Percentiles rank a stretch among this genome's conserved stretches.
Evolutionary conservation across 2,797 vertebrate species (phyloP).

Genomic region (Columba guinea): DNA sequence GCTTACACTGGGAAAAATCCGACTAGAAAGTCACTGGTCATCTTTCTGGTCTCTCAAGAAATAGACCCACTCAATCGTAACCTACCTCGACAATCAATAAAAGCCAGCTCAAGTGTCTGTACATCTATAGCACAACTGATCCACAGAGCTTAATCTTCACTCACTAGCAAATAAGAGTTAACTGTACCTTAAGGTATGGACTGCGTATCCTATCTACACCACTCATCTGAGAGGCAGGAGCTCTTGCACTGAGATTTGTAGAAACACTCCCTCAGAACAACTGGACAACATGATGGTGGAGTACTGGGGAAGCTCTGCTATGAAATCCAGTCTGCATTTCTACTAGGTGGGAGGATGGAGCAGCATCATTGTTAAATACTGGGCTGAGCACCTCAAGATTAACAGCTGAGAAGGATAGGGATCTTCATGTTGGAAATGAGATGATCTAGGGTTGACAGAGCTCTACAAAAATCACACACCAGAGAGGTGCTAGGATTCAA

Average conservation of each 20-base stretch:
- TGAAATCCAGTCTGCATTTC: neutral
- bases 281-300: neutral
- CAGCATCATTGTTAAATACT: neutral
- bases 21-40: neutral
- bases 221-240: neutral
- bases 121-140: neutral
- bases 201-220: neutral
- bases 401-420: neutral
- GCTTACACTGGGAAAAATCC: neutral
- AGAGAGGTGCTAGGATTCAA: neutral
- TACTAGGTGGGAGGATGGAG: neutral
- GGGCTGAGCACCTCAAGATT: neutral
- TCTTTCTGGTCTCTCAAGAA: neutral
- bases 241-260: neutral
- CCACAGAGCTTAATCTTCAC: neutral
- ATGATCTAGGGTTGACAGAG: neutral
- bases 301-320: neutral
- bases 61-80: neutral
- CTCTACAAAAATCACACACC: neutral
- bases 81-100: neutral
- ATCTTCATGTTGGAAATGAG: neutral
- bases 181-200: accelerated
- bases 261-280: neutral
- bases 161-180: neutral
- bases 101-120: neutral